These are phyloP conservation scores for Helicoverpa armigera DNA, from an alignment of 1,140 invertebrate genomes.

Conservation along the genomic window DNA sequence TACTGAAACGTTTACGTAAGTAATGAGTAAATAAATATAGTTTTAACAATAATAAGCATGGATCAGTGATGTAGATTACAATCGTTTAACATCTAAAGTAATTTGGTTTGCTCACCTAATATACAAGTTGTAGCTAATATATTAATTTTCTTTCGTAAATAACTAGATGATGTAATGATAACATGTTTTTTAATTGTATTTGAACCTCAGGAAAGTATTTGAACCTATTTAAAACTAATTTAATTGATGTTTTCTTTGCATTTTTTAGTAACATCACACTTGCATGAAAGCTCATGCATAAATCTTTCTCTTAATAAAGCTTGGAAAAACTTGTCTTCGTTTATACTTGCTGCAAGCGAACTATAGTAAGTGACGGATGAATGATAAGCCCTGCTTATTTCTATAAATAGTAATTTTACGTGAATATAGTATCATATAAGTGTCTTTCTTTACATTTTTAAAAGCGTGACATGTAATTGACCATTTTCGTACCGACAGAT, in stretches of 20 bases:
- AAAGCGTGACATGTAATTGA: conserved; percentile 15
- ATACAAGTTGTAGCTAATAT: conserved; percentile 22
- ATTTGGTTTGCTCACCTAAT: conserved; percentile 44
- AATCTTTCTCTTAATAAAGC: no score
- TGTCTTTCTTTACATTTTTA: not conserved
- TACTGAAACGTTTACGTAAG: conserved; percentile 36
- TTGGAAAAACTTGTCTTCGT: not conserved
- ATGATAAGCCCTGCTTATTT: not conserved
- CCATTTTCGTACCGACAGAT: not conserved
- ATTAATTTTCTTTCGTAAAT: conserved; percentile 55
- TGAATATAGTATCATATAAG: not conserved
- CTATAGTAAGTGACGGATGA: no score
- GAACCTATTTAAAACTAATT: not conserved
- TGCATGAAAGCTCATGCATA: not conserved
- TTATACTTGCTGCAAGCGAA: no score
- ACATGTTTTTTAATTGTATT: conserved; percentile 26
- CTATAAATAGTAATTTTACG: not conserved
- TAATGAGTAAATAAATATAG: conserved; percentile 26
- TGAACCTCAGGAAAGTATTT: conserved; percentile 60
- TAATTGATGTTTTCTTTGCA: conserved; percentile 7
- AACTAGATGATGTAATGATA: conserved; percentile 56
- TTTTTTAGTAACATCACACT: not conserved
- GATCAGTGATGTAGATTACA: conserved; percentile 26
- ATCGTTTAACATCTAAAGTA: conserved; percentile 25
- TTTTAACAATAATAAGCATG: conserved; percentile 20